Base-by-base conservation (phyloP, 2,888 invertebrate species). In the Polydrusus pterygomalis region DNA sequence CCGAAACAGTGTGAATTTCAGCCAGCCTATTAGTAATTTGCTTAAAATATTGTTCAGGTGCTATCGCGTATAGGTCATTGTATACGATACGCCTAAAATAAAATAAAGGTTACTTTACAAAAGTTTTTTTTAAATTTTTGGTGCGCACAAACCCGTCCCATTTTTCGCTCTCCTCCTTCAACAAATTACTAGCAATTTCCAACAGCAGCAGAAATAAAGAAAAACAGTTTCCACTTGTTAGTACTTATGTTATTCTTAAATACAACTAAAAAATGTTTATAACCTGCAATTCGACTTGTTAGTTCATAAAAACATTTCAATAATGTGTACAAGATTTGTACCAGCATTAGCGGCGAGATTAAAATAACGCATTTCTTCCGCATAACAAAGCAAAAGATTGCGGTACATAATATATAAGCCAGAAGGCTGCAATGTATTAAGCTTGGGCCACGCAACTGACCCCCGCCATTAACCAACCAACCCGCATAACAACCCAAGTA, bases 41-140 rank as follows among this genome's bases (percentile, higher is more conserved):
- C 88, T 97, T 97, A 87, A 96, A 96, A 89, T 97, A 97, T 89
- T 97, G 96, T 88, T 97, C 96, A 0, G 98, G 98, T 7, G 98
- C 96, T 83, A 98, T 95, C 70, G 93, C 91, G 87, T 95, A 95
- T 77, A 98, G 90, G 87, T 98, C 97, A 85, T 92, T 94, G 89
- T 96, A 97, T 34, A 95, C 93, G 83, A 98, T 93, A 84, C 95
- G 93, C 84, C 97, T 97, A 90, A 79, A 89, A 90, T 38, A 63
- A 54, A 76, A 74, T 60, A n/a, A 69, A 72, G 15, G 60, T 11
- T 30, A n/a, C 8, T 51, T 18, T 34, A 10, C 15, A 18, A 8
- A 51, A n/a, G 15, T 17, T 25, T 51, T n/a, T 6, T 1, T 30
- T 20, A 40, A 34, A 47, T 15, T 15, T 18, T 40, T 34, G 5